Base-by-base conservation (phyloP, 2,888 invertebrate genomes). In the Lasioglossum morio region DNA sequence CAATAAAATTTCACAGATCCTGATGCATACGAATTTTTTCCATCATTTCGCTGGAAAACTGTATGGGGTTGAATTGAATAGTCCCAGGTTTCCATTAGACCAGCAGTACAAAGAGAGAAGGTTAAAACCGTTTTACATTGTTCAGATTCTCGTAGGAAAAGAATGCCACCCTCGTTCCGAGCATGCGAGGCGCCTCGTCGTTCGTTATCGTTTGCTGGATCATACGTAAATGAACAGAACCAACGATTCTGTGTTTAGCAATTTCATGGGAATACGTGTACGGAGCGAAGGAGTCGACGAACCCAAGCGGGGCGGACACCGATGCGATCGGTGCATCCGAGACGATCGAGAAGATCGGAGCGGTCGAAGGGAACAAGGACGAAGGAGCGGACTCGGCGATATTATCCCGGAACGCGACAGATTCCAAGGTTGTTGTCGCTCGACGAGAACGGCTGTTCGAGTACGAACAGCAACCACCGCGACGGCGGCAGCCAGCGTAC, bases 401-500 rank as follows among this genome's bases (percentile, higher is more conserved):
- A 53, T 43, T 46, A 2, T 27, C 43, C 80, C 88, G 88, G 77
- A 83, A 46, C 37, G 89, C 90, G 70, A 85, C 63, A 8, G 57
- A 19, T 2, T 14, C 23, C 16, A 57, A 57, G 23, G 4, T 77
- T 74, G 34, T 73, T 5, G 16, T 34, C 78, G 77, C 37, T 30
- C 88, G 43, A 30, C 34, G 66, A 34, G 34, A 34, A 66, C 72
- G 72, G 57, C 77, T 83, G 37, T 78, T 40, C 8, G 40, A 23
- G 57, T 12, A n/a, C 10, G 57, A 84, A 53, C 83, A 63, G 23
- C 84, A 87, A 73, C 89, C 89, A 30, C 91, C 89, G 40, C 88
- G 88, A n/a, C 92, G n/a, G n/a, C n/a, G 91, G 70, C 92, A 92
- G 79, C 76, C 88, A 81, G 87, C 86, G 66, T 93, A 92, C 85